Base-by-base conservation (phyloP, 2,888 invertebrate genomes). In the Elmis aenea region DNA sequence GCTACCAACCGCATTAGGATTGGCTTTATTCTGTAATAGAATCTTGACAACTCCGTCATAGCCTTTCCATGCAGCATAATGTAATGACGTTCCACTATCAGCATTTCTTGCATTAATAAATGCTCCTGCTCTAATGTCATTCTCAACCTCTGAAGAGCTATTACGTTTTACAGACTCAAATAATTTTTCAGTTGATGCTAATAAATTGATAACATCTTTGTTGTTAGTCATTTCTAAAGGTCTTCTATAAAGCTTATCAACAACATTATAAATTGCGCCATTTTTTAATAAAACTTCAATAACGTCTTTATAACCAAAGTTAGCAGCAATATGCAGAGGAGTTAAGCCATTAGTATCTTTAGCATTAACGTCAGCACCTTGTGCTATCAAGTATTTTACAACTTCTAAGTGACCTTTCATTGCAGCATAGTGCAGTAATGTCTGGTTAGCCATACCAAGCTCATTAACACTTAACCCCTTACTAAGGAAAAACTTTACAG, bases 301-400 rank as follows among this genome's bases (percentile, higher is more conserved):
- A 4, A 55, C 46, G 6, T 42, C 38, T 3, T 46, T 21, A 33
- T 54, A 44, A 15, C 58, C 57, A 14, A 41, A 42, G 14, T 38
- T 33, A 4, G 52, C 54, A n/a, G 58, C 59, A 26, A 38, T 40
- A 30, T 58, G 57, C 14, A 60, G 36, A 2, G 56, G 46, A 3
- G 57, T 56, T 3, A 40, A 37, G 18, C 46, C 46, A 18, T 45
- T 33, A 12, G 26, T 22, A 36, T 45, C 42, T 12, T 28, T 32
- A 13, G 28, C 42, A 43, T 48, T 42, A 13, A 48, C 30, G 14
- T 33, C 25, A 9, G 27, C 32, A 11, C 28, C 33, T 23, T 45
- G 18, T 13, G 30, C 23, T 12, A 50, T 14, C 32, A 49, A 35
- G 12, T 28, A 25, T 15, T 41, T 11, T 10, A 42, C 42, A 10